Evolutionary conservation across 1,140 invertebrate species (phyloP).

Genomic region (Chironomus striatipennis): DNA sequence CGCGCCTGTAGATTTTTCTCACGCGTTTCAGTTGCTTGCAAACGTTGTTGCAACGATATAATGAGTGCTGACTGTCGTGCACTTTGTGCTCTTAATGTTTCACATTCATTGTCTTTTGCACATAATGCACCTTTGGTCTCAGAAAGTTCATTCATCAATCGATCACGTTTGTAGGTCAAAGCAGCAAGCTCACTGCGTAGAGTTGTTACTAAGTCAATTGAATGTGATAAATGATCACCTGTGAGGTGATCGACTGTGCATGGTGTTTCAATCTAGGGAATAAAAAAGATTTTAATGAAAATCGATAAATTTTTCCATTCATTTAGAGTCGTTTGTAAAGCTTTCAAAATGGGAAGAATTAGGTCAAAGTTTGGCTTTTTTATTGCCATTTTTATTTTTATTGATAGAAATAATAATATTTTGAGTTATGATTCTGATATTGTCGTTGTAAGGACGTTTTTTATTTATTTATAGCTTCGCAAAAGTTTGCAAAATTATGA

Average conservation of each 20-base stretch:
- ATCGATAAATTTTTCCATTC: slow-evolving; percentile 3
- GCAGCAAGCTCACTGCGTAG: slow-evolving; percentile 70
- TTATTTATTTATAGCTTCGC: too few species aligned
- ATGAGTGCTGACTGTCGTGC: slow-evolving; percentile 71
- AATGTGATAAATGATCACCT: slow-evolving; percentile 25
- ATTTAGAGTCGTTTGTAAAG: neutral
- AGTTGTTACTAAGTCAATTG: slow-evolving; percentile 55
- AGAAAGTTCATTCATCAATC: slow-evolving; percentile 54
- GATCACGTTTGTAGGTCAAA: slow-evolving; percentile 69
- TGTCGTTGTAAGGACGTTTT: too few species aligned
- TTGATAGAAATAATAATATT: too few species aligned
- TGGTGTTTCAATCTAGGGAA: neutral
- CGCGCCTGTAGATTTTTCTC: slow-evolving; percentile 58
- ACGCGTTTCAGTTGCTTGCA: slow-evolving; percentile 67
- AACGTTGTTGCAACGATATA: slow-evolving; percentile 63
- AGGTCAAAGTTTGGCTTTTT: neutral
- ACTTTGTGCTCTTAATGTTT: slow-evolving; percentile 59
- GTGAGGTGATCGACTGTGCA: slow-evolving; percentile 2
- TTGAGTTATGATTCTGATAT: too few species aligned
- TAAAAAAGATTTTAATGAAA: neutral
- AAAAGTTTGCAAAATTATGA: too few species aligned
- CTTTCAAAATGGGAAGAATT: neutral
- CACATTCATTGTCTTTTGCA: slow-evolving; percentile 35
- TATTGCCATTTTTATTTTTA: too few species aligned
- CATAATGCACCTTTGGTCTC: slow-evolving; percentile 33